A percentile compares a stretch with the other conserved stretches of the same genome.
phyloP scores from a whole-genome alignment of 2,113 vertebrate species.

The Castor canadensis region DNA sequence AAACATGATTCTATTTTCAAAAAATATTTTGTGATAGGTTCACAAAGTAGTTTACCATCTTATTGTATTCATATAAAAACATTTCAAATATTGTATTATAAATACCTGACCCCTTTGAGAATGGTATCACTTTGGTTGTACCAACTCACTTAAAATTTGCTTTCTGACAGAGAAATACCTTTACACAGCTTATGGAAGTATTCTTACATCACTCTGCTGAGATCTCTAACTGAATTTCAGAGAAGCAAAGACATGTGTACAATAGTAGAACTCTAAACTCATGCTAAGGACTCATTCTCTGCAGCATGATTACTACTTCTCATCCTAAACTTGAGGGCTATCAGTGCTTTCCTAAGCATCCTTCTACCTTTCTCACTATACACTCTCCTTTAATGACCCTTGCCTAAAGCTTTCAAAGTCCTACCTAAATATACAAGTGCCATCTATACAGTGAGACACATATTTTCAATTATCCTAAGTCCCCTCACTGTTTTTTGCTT shows the following conservation, averaged over 20 bases:
- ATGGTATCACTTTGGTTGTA: neutral
- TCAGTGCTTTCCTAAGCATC: neutral
- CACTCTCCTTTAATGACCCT: neutral
- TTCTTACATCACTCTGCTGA: neutral
- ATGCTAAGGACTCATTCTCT: neutral
- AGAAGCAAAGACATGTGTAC: neutral
- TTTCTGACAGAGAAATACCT: neutral
- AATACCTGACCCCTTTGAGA: neutral
- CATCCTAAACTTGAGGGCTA: neutral
- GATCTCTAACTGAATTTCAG: neutral
- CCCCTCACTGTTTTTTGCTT: neutral
- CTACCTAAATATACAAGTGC: neutral
- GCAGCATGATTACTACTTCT: neutral
- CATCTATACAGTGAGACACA: neutral
- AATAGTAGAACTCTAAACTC: neutral
- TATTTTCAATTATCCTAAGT: neutral
- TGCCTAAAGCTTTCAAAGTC: neutral
- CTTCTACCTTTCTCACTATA: neutral
- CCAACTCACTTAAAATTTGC: neutral
- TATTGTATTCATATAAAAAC: slow-evolving; percentile 12
- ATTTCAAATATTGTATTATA: neutral
- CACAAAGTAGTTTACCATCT: neutral
- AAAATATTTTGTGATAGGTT: neutral
- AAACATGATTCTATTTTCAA: neutral
- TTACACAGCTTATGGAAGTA: neutral